These are phyloP conservation scores for Micropterix aruncella DNA, from an alignment of 2,888 invertebrate genomes.

Conservation along the genomic window DNA sequence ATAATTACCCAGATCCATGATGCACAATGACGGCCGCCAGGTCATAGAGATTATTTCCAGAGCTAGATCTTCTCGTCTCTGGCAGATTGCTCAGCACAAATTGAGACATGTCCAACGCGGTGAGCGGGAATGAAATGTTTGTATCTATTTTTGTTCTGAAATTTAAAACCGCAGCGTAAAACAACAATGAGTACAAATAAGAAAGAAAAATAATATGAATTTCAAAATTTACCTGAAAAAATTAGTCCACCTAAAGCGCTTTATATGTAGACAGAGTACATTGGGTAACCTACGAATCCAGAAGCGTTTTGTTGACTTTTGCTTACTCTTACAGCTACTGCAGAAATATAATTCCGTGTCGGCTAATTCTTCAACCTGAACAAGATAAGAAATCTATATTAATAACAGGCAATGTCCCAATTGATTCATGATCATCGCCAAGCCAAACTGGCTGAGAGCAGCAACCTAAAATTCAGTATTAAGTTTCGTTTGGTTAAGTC, in stretches of 20 bases:
- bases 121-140: conserved; percentile 61
- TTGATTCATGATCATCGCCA: too few species aligned
- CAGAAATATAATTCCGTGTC: conserved; percentile 75
- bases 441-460: too few species aligned
- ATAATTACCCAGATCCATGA: conserved; percentile 57
- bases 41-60: conserved; percentile 56
- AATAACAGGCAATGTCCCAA: too few species aligned
- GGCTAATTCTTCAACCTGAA: conserved; percentile 61
- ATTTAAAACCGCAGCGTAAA: too few species aligned
- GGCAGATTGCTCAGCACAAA: conserved; percentile 54
- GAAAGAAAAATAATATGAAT: too few species aligned
- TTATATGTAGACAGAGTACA: conserved; percentile 70
- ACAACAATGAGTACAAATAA: too few species aligned
- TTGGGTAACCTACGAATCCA: conserved; percentile 71
- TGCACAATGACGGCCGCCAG: conserved; percentile 71
- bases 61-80: conserved; percentile 48
- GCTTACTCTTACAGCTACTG: conserved; percentile 66
- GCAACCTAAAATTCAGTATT: too few species aligned
- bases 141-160: conserved; percentile 61
- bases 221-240: conserved; percentile 41
- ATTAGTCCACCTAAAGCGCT: conserved; percentile 72
- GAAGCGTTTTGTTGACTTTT: conserved; percentile 74
- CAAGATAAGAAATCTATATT: too few species aligned
- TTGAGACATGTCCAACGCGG: conserved; percentile 61
- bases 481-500: too few species aligned